Percentiles rank a stretch among this genome's conserved stretches.
These are phyloP conservation scores for Haliclystus octoradiatus DNA, from an alignment of 30 jellyfish, hydroid and myxozoan genomes.

Conservation along the genomic window DNA sequence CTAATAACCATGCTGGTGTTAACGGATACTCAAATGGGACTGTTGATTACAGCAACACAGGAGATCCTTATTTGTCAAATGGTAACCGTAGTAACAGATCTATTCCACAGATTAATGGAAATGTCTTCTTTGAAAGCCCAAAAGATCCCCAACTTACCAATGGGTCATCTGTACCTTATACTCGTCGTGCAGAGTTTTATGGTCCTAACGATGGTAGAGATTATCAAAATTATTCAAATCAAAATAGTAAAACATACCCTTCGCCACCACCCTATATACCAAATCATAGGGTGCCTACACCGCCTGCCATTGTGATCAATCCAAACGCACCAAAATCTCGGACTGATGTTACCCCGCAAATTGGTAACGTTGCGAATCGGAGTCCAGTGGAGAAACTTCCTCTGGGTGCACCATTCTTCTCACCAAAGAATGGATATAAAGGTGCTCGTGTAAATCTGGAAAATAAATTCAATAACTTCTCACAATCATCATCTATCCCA, in stretches of 20 bases:
- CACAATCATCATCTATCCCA: not conserved
- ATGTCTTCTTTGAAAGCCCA: not conserved
- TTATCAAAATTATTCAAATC: too few species aligned
- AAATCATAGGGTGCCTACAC: not conserved
- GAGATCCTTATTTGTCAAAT: not conserved
- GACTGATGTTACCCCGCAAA: slow-evolving; percentile 46
- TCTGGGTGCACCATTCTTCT: slow-evolving; percentile 1
- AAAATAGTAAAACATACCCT: not conserved
- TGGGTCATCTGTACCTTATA: slow-evolving; percentile 36
- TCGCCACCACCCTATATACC: not conserved
- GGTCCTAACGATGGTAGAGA: slow-evolving; percentile 78
- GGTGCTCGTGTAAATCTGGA: not conserved
- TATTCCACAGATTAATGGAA: not conserved
- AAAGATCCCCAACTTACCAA: not conserved
- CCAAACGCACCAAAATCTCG: slow-evolving; percentile 59
- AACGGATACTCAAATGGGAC: not conserved
- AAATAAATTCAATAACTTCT: too few species aligned
- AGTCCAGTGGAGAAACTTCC: not conserved
- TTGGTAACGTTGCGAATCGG: not conserved
- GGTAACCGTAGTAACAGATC: not conserved
- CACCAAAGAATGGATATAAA: not conserved
- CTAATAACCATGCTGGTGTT: not conserved
- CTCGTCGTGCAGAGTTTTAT: slow-evolving; percentile 55
- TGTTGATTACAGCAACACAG: not conserved
- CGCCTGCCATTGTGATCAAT: slow-evolving; percentile 20